Evolutionary conservation across 2,113 vertebrate species (phyloP), one percentile per base, ranked within the genome.

Genomic region (Crypturellus undulatus): DNA sequence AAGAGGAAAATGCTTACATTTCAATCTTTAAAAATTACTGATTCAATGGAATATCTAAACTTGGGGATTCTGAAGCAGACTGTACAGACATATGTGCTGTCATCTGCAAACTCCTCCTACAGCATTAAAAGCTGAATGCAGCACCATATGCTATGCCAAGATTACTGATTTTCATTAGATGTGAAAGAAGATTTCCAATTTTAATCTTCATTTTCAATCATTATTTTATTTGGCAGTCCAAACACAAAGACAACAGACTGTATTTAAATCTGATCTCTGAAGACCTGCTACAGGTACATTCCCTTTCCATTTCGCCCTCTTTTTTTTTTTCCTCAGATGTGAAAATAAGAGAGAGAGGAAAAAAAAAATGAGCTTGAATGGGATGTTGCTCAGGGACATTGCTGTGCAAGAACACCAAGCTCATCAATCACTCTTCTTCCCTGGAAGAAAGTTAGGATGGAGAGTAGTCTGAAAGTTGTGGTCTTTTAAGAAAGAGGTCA

Each of bases 151-250:
- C 82, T 93, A 95, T 81, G 89, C 87, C 82, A 93, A 95, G 93
- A 81, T 89, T 89, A 96, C 88, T 84, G 85, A 92, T 88, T 93
- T 95, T 90, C 92, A 92, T 94, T 92, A 96, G 82, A 81, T 75
- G 92, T 38, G 58, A 90, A 95, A 80, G 82, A 93, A 93, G 63
- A 94, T 78, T 78, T 85, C 78, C 69, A 94, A 67, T 88, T 94
- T 94, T 96, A 93, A 95, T 94, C 83, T 92, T 90, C 65, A 93
- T 94, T 95, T 94, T 87, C 87, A 93, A 96, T 85, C 73, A 95
- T 94, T 94, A 88, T 92, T 96, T 94, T 73, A 90, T 92, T 96
- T 89, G 87, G 68, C 87, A 95, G 94, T 75, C 69, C 81, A 92
- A 95, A 95, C 72, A 86, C 62, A 49, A 60, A n/a, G 42, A 92